These are phyloP conservation scores for Setophaga kirtlandii DNA, from an alignment of 2,113 vertebrate genomes.

Conservation along the genomic window DNA sequence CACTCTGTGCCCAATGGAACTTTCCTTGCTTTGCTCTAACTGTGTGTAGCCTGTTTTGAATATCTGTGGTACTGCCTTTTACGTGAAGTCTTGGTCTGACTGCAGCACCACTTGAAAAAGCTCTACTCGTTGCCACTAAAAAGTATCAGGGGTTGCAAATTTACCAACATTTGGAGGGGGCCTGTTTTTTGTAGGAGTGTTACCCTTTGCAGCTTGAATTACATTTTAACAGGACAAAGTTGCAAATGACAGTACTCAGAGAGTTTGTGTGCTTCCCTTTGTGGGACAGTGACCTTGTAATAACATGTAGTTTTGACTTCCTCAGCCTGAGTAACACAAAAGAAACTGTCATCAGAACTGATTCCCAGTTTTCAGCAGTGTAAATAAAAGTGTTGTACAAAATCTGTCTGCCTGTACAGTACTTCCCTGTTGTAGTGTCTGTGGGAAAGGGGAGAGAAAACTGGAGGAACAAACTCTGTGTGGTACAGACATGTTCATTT, in stretches of 20 bases:
- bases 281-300: neutral
- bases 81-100: neutral
- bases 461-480: neutral
- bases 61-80: neutral
- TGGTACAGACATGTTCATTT: neutral
- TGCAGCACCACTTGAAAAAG: neutral
- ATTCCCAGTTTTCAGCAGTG: neutral
- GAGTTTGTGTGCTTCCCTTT: neutral
- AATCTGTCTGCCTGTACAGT: neutral
- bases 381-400: constrained; percentile 34
- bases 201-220: neutral
- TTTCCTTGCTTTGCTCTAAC: neutral
- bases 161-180: neutral
- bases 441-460: neutral
- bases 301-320: neutral
- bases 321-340: neutral
- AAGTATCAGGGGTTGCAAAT: neutral
- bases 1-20: neutral
- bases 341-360: neutral
- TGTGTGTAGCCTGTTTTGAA: neutral
- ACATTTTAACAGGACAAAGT: neutral
- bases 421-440: neutral
- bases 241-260: neutral
- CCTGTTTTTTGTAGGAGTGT: neutral
- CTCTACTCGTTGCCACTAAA: neutral